Evolutionary conservation across 2,113 vertebrate genomes (phyloP).

Genomic region (Cynoglossus semilaevis): DNA sequence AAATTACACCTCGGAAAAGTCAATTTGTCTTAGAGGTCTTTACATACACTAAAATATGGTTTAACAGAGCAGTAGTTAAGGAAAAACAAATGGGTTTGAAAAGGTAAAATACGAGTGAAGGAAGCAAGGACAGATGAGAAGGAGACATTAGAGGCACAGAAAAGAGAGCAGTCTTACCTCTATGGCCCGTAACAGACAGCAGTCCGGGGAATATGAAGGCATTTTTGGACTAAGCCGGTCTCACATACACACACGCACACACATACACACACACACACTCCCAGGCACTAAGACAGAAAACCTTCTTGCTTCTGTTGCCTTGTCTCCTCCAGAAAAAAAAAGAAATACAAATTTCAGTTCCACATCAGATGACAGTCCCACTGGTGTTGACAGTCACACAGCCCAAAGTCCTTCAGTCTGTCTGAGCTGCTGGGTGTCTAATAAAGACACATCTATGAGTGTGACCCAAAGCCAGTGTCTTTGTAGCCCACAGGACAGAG

Average conservation of each 20-base stretch:
- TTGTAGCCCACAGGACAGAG: constrained; percentile 32
- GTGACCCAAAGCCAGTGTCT: constrained; percentile 37
- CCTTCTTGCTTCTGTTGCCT: constrained; percentile 23
- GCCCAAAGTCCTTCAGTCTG: constrained; percentile 46
- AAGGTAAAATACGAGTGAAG: constrained; percentile 15
- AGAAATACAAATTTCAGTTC: constrained; percentile 36
- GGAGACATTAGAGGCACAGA: constrained; percentile 30
- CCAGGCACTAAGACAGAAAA: constrained; percentile 42
- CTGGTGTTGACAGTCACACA: constrained; percentile 58
- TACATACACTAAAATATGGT: too few species aligned
- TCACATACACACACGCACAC: constrained; percentile 43
- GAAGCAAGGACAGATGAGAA: constrained; percentile 24
- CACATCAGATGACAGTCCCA: constrained; percentile 49
- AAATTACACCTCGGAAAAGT: constrained; percentile 21
- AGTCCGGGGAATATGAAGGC: constrained; percentile 89
- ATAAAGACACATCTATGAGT: constrained; percentile 17
- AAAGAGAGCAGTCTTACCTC: constrained; percentile 82
- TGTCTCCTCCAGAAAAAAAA: constrained; percentile 42
- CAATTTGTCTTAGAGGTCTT: constrained; percentile 6
- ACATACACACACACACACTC: constrained; percentile 12
- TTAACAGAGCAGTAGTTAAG: constrained; percentile 3
- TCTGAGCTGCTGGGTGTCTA: constrained; percentile 24
- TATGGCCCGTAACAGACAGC: constrained; percentile 85
- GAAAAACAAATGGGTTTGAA: constrained; percentile 37
- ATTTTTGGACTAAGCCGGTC: constrained; percentile 80